A percentile compares a stretch with the other conserved stretches of the same genome.
phyloP scores from a whole-genome alignment of 2,888 invertebrate species.

The Ochropleura leucogaster region DNA sequence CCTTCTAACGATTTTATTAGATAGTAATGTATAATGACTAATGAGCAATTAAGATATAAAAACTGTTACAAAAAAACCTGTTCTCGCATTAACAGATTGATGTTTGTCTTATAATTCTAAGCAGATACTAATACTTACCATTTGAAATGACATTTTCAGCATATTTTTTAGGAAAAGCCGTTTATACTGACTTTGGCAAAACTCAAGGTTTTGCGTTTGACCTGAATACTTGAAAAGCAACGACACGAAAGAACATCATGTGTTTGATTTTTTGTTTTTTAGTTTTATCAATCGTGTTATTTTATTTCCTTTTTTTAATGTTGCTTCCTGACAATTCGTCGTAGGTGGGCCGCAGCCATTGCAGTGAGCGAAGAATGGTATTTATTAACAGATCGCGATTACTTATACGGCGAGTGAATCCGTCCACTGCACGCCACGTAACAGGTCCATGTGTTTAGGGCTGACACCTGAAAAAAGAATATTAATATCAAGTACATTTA shows the following conservation, averaged over 20 bases:
- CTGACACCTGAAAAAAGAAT: slow-evolving; percentile 52
- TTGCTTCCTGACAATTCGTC: slow-evolving; percentile 60
- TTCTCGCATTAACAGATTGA: not conserved
- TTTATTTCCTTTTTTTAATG: not conserved
- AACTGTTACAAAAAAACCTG: not conserved
- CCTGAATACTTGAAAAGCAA: too few relatives aligned
- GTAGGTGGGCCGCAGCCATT: slow-evolving; percentile 60
- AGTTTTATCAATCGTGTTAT: too few relatives aligned
- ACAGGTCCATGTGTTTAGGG: slow-evolving; percentile 74
- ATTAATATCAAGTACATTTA: too few relatives aligned
- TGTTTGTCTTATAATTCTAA: too few relatives aligned
- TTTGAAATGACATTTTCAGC: too few relatives aligned
- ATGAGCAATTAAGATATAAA: slow-evolving; percentile 19
- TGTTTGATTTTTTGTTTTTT: too few relatives aligned
- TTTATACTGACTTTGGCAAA: too few relatives aligned
- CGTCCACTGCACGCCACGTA: slow-evolving; percentile 76
- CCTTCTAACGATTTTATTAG: not conserved
- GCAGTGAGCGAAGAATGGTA: slow-evolving; percentile 74
- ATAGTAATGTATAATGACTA: slow-evolving; percentile 8
- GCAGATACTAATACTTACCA: too few relatives aligned
- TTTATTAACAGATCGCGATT: slow-evolving; percentile 81
- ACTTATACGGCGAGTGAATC: slow-evolving; percentile 77
- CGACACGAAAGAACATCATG: too few relatives aligned
- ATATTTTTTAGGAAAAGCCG: too few relatives aligned
- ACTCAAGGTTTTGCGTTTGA: too few relatives aligned